Percentiles rank a stretch among this genome's conserved stretches.
These are phyloP conservation scores for Sterna hirundo DNA, from an alignment of 2,113 vertebrate species.

Conservation along the genomic window DNA sequence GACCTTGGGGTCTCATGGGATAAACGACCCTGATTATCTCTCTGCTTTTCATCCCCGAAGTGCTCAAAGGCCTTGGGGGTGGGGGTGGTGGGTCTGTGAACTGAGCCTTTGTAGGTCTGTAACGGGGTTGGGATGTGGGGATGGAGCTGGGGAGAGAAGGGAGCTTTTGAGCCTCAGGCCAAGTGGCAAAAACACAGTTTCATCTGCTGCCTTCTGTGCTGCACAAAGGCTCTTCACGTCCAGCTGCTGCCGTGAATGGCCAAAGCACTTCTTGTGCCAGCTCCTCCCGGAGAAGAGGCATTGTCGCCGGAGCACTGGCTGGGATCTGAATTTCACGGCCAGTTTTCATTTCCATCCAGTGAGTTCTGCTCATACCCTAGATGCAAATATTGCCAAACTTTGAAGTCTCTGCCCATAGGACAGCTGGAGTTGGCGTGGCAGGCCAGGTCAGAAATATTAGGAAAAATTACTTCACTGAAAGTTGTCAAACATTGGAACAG, in stretches of 20 bases:
- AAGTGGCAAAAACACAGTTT: not conserved
- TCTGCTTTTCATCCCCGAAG: not conserved
- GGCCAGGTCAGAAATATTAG: not conserved
- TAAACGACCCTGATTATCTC: not conserved
- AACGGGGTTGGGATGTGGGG: not conserved
- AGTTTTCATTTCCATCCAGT: not conserved
- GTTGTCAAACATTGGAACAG: not conserved
- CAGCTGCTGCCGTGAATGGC: not conserved
- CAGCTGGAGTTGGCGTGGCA: not conserved
- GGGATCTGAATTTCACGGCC: not conserved
- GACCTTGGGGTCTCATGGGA: not conserved
- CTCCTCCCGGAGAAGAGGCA: not conserved
- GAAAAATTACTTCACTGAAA: not conserved
- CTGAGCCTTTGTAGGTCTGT: slow-evolving; percentile 11
- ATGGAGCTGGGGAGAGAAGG: not conserved
- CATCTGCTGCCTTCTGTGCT: not conserved
- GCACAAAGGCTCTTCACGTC: not conserved
- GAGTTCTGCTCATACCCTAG: not conserved
- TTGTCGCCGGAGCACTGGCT: not conserved
- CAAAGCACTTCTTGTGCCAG: not conserved
- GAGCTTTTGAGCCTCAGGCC: not conserved
- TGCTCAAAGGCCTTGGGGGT: not conserved
- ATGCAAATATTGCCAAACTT: not conserved
- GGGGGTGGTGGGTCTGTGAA: not conserved
- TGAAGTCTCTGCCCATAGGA: not conserved